Base-by-base conservation (phyloP, 37 sponge, comb jelly and placozoan species). In the Cliona cf. orientalis region DNA sequence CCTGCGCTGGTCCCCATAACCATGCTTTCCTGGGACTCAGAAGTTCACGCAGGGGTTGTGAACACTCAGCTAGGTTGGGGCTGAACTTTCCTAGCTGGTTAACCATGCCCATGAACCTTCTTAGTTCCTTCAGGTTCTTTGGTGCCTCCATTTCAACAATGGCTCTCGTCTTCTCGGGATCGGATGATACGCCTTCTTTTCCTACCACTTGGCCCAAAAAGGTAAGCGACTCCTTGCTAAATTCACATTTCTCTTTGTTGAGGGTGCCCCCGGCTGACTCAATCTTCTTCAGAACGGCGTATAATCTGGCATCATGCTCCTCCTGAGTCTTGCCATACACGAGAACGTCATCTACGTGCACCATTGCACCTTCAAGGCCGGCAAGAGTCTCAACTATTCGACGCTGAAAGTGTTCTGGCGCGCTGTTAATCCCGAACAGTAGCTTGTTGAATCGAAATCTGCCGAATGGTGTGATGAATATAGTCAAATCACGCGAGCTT, bases 21-120 rank as follows among this genome's bases (percentile, higher is more conserved):
- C 79, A 86, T 12, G 19, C 31, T 41, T 68, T 79, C 53, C 58
- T 71, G 9, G 21, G 44, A n/a, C 53, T 58, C n/a, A 86, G 53
- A 33, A 78, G 67, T 28, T 40, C 61, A n/a, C 73, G 61, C 40
- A 86, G 74, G 37, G 87, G 87, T 31, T 78, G 19, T 1, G 65
- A 44, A 7, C 1, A 44, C 53, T 86, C 74, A 21, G 87, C 80
- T 41, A 69, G 9, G 6, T 43, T 34, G 7, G 80, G 73, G 25
- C 72, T 22, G 58, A 86, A 86, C 53, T 79, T 78, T 23, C 74
- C 55, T 39, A 86, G 55, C 68, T 72, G 74, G 72, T 79, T 79
- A 2, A 62, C 63, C 68, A 80, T 79, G 34, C 87, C 87, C 26
- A 85, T 36, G 33, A 85, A 85, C 22, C 79, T 28, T 1, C 78